A percentile compares a stretch with the other conserved stretches of the same genome.
These are phyloP conservation scores for Columbina picui DNA, from an alignment of 2,113 vertebrate species.

Conservation along the genomic window DNA sequence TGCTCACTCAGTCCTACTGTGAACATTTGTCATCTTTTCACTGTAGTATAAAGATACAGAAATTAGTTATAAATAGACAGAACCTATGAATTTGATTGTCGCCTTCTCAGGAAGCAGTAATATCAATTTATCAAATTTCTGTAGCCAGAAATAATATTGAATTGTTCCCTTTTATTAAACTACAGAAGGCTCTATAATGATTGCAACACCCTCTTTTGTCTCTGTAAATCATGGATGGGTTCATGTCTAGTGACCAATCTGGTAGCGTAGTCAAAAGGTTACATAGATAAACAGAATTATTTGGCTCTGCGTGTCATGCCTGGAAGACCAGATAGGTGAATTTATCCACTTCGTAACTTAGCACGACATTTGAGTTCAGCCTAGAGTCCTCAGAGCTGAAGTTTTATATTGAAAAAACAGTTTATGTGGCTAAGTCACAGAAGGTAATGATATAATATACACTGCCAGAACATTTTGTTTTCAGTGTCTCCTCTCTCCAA, in stretches of 20 bases:
- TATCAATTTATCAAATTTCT: neutral
- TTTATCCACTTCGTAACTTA: neutral
- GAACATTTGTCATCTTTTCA: neutral
- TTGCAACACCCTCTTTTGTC: neutral
- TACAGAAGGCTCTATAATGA: neutral
- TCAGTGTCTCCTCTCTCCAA: neutral
- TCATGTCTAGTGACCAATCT: neutral
- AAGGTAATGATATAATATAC: neutral
- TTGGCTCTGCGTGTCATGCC: neutral
- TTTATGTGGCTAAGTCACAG: neutral
- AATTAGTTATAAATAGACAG: neutral
- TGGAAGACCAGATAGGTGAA: neutral
- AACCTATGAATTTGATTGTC: neutral
- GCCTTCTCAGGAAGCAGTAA: neutral
- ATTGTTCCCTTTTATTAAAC: neutral
- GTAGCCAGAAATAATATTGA: neutral
- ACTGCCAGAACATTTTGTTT: constrained; percentile 6
- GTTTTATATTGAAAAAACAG: neutral
- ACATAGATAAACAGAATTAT: neutral
- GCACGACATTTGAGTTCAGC: neutral
- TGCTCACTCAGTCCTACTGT: neutral
- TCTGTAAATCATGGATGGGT: neutral
- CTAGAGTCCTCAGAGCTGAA: neutral
- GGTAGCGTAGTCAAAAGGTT: neutral
- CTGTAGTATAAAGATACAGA: neutral